These are phyloP conservation scores for Galerucella calmariensis DNA, from an alignment of 2,888 invertebrate genomes.

Conservation along the genomic window DNA sequence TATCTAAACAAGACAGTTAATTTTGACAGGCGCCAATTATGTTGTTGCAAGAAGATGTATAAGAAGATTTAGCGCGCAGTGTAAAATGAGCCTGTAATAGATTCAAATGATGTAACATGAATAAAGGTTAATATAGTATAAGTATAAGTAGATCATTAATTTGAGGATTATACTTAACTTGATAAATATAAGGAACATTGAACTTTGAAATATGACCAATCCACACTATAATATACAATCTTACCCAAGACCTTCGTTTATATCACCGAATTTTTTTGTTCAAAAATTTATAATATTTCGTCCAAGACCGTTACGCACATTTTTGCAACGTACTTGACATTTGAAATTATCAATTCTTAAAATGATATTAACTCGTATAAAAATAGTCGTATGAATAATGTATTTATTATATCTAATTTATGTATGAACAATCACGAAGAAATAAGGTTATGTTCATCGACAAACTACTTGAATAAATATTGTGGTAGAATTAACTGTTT, in stretches of 20 bases:
- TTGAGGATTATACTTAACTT: too few species aligned
- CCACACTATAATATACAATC: neutral
- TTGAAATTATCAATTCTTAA: slow-evolving; percentile 39
- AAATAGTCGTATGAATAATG: slow-evolving; percentile 40
- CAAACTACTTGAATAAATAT: slow-evolving; percentile 24
- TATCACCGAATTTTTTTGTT: neutral
- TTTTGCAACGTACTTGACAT: slow-evolving; percentile 40
- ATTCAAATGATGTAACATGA: too few species aligned
- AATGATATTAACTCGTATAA: slow-evolving; percentile 32
- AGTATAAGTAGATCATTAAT: too few species aligned
- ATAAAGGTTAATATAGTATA: too few species aligned
- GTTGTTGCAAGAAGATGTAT: too few species aligned
- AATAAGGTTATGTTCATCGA: slow-evolving; percentile 43
- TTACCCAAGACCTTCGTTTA: neutral
- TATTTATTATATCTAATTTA: slow-evolving; percentile 35
- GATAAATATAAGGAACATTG: neutral
- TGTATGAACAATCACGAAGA: slow-evolving; percentile 44
- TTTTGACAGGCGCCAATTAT: too few species aligned
- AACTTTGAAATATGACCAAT: neutral
- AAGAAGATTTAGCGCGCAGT: too few species aligned
- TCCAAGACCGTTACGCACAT: slow-evolving; percentile 6
- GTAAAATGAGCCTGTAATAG: too few species aligned
- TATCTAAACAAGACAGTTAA: too few species aligned
- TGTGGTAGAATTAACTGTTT: slow-evolving; percentile 14
- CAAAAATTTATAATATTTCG: neutral